Conservation (phyloP, 2,888 invertebrate species). For the Luperina nickerlii region DNA sequence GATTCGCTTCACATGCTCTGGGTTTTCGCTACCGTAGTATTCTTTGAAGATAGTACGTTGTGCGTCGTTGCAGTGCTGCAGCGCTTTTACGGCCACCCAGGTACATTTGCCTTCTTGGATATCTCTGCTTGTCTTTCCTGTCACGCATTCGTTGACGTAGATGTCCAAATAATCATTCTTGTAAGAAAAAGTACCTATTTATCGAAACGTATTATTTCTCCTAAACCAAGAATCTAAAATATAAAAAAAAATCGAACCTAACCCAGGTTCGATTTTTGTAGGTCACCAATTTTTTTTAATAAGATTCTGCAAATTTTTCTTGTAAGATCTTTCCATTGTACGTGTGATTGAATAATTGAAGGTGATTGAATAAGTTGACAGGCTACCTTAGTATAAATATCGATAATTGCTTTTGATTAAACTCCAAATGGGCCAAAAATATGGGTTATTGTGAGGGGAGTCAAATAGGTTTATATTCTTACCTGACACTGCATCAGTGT, state of each 20-base stretch:
- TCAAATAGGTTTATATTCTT: background rate
- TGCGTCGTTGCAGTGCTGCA: slow-evolving; percentile 92
- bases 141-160: slow-evolving; percentile 26
- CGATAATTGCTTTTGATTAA: background rate
- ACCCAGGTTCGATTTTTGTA: background rate
- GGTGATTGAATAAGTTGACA: background rate
- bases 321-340: background rate
- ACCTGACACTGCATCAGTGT: slow-evolving; percentile 44
- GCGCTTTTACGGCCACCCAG: slow-evolving; percentile 96
- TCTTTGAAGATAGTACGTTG: slow-evolving; percentile 90
- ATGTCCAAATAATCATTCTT: slow-evolving; percentile 51
- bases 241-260: no score
- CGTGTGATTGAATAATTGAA: background rate
- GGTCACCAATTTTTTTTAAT: background rate
- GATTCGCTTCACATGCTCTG: slow-evolving; percentile 89
- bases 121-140: slow-evolving; percentile 91
- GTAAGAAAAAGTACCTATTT: background rate
- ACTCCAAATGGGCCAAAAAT: background rate
- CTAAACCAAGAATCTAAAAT: background rate
- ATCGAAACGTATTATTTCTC: background rate
- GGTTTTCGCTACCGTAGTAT: slow-evolving; percentile 92
- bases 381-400: background rate
- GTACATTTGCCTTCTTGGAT: slow-evolving; percentile 98
- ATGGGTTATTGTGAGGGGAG: background rate
- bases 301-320: background rate